Base-by-base conservation (phyloP, 2,888 invertebrate species). In the Eilema caniola region DNA sequence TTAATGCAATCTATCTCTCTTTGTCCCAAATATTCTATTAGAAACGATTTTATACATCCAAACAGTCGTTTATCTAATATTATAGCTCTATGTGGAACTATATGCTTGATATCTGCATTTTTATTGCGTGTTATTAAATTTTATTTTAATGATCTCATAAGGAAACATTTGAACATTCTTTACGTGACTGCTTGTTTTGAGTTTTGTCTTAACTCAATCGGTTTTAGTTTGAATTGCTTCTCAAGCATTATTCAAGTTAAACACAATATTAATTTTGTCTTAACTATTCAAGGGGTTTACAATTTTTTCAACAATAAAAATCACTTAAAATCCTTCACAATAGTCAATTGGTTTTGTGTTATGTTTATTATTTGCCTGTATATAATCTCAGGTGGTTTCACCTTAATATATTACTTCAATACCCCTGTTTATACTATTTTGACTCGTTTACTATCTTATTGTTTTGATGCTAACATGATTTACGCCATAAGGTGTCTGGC, bases 21-120 rank as follows among this genome's bases (percentile, higher is more conserved):
- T 5, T 66, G 56, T 61, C 69, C 77, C 5, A 76, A 71, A 62
- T 79, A 79, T 28, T 47, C 59, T 0, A 73, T 79, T 8, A 75
- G 61, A 28, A 33, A 73, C 4, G 56, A 70, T n/a, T 5, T 33
- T 0, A 70, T 78, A 12, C 57, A 37, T 37, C 28, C 71, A 23
- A 78, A 70, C 24, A 41, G 62, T 1, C 0, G 66, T 0, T 4
- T 24, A 11, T 41, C 63, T 0, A 74, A 67, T 28, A 20, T 72
- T 0, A 2, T 66, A 23, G 69, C 70, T 3, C 16, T 72, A n/a
- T 41, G 73, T 2, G 68, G 11, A 0, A 62, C 47, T 16, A 20
- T 59, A 14, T 14, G 1, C 0, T 14, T 61, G 12, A 47, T 37
- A 20, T 59, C 12, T 11, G 12, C 24, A 3, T 59, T 31, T 5